Conservation (phyloP, 2,113 vertebrate species). For the Nothobranchius furzeri region DNA sequence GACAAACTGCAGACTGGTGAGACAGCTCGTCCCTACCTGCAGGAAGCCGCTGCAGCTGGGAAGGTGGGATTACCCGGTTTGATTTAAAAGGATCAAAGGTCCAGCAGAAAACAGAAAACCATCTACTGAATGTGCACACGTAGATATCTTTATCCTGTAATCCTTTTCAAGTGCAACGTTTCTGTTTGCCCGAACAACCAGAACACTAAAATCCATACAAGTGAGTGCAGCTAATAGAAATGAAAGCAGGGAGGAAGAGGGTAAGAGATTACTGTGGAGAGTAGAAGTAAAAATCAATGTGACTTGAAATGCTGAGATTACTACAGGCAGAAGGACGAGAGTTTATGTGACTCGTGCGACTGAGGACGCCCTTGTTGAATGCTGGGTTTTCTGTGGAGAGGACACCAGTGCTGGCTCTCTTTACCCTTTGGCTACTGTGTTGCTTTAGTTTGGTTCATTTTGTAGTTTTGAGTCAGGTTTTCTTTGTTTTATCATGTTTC, state of each 20-base stretch:
- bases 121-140: slow-evolving; percentile 25
- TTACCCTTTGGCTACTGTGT: background rate
- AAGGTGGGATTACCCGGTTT: slow-evolving; percentile 72
- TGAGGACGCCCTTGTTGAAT: background rate
- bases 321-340: slow-evolving; percentile 39
- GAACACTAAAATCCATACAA: slow-evolving; percentile 55
- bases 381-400: background rate
- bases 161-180: slow-evolving; percentile 69
- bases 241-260: slow-evolving; percentile 31
- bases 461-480: background rate
- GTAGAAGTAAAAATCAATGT: slow-evolving; percentile 26
- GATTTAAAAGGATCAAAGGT: slow-evolving; percentile 77
- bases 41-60: slow-evolving; percentile 43
- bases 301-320: slow-evolving; percentile 58
- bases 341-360: slow-evolving; percentile 14
- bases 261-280: slow-evolving; percentile 46
- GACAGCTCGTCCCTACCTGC: slow-evolving; percentile 15
- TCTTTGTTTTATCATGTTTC: no score
- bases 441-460: background rate
- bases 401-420: background rate
- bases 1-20: background rate
- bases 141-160: slow-evolving; percentile 50
- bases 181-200: slow-evolving; percentile 63
- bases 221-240: slow-evolving; percentile 44
- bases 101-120: slow-evolving; percentile 63